Conservation (phyloP, 2,888 invertebrate genomes). For the Ferdinandea cuprea region DNA sequence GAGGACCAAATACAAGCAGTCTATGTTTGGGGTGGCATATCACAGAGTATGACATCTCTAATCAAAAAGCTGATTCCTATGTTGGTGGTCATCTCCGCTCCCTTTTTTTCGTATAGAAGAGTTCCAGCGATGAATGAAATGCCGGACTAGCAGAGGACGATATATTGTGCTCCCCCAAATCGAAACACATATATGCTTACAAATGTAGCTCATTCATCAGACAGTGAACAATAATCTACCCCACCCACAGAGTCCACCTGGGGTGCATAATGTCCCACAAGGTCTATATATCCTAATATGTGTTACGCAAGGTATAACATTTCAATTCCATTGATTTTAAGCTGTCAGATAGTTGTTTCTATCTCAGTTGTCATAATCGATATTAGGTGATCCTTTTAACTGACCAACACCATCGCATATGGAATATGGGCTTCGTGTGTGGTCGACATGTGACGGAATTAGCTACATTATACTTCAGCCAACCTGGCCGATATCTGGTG, state of each 20-base stretch:
- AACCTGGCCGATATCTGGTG: background rate
- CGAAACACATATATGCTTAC: too few relatives aligned
- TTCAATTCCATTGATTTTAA: conserved; percentile 29
- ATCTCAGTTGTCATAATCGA: background rate
- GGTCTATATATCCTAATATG: background rate
- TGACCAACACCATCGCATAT: background rate
- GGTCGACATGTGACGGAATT: background rate
- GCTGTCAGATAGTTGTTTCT: background rate
- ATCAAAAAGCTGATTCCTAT: conserved; percentile 42
- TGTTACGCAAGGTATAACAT: conserved; percentile 6
- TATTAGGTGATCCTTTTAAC: conserved; percentile 18
- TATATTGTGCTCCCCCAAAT: background rate
- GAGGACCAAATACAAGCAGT: conserved; percentile 5
- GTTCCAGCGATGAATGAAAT: conserved; percentile 8
- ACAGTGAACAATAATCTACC: conserved; percentile 31
- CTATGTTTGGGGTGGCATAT: conserved; percentile 25
- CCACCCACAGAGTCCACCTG: background rate
- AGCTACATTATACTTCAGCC: too few relatives aligned
- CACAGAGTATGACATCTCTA: conserved; percentile 52
- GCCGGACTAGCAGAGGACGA: background rate
- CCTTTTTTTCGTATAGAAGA: background rate
- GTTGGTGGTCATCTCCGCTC: conserved; percentile 5
- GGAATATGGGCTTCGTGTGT: background rate
- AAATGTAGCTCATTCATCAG: conserved; percentile 23
- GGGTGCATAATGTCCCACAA: background rate